A percentile compares a stretch with the other conserved stretches of the same genome.
These are phyloP conservation scores for Drosophila pectinifera DNA, from an alignment of 1,140 invertebrate genomes.

Conservation along the genomic window DNA sequence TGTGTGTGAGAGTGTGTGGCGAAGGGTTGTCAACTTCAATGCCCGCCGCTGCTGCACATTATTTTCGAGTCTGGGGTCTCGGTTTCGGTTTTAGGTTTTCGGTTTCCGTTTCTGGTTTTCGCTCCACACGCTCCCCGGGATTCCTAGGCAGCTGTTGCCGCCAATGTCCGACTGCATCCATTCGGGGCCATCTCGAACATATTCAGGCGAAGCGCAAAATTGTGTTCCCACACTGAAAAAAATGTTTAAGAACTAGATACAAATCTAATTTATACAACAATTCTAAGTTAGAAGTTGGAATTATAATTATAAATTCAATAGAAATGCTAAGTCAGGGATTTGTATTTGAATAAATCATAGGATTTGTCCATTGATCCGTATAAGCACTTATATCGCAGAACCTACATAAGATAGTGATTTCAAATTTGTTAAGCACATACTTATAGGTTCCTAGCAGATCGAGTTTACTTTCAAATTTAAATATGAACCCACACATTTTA, in stretches of 20 bases:
- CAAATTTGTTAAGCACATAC: too few species aligned
- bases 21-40: constrained; percentile 57
- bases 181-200: constrained; percentile 47
- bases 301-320: not conserved
- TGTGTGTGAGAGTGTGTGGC: constrained; percentile 20
- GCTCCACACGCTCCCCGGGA: constrained; percentile 5
- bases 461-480: too few species aligned
- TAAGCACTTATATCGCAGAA: too few species aligned
- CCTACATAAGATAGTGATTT: too few species aligned
- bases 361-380: too few species aligned
- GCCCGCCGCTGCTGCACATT: constrained; percentile 45
- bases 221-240: constrained; percentile 24
- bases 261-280: not conserved
- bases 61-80: constrained; percentile 56
- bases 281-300: not conserved
- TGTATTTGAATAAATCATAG: too few species aligned
- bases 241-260: not conserved
- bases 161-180: constrained; percentile 42
- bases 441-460: too few species aligned
- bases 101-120: constrained; percentile 27
- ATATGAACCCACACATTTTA: too few species aligned
- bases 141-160: constrained; percentile 44
- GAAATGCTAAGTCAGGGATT: not conserved
- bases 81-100: constrained; percentile 22
- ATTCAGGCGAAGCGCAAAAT: constrained; percentile 16